Evolutionary conservation across 2,888 invertebrate genomes (phyloP), one percentile per base, ranked within the genome.

Genomic region (Eilema sororculum): DNA sequence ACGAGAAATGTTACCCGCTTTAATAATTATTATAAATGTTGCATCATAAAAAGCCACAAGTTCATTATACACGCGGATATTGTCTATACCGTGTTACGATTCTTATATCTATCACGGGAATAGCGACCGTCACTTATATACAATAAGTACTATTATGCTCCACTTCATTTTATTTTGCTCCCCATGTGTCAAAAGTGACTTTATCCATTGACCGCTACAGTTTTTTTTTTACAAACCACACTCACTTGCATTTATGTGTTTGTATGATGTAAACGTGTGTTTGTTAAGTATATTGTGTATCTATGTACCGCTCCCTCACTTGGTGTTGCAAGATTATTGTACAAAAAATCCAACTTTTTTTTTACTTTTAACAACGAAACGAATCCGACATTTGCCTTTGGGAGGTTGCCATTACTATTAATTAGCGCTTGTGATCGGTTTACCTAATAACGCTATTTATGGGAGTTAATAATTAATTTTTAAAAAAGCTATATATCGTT

Each of bases 341-440:
- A 64, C 61, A 25, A 76, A 67, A 37, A 2, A 71, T 72, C 16
- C 73, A 74, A 77, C 68, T 78, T 74, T 69, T 74, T 69, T 63
- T 78, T 84, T 82, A 80, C 78, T 76, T 73, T 71, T 74, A 83
- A 83, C 77, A 76, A 79, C 71, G 78, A 81, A 86, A 90, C 89
- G 87, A 92, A 92, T 92, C 95, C 94, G 94, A 95, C 93, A 93
- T 94, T 93, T 91, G 92, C 90, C 91, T 90, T 89, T 88, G 90
- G 91, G 92, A 88, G 89, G 92, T 91, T 94, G 94, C 92, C 93
- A 92, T 94, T 91, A 90, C 92, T 83, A 46, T 78, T 82, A 82
- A 85, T 84, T 81, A 79, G 87, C 90, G 93, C 93, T 92, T 94
- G 94, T 95, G 95, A 94, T 95, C 95, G 95, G 95, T 95, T 95